Conservation (phyloP, 2,888 invertebrate species). For the Ischnus inquisitorius region DNA sequence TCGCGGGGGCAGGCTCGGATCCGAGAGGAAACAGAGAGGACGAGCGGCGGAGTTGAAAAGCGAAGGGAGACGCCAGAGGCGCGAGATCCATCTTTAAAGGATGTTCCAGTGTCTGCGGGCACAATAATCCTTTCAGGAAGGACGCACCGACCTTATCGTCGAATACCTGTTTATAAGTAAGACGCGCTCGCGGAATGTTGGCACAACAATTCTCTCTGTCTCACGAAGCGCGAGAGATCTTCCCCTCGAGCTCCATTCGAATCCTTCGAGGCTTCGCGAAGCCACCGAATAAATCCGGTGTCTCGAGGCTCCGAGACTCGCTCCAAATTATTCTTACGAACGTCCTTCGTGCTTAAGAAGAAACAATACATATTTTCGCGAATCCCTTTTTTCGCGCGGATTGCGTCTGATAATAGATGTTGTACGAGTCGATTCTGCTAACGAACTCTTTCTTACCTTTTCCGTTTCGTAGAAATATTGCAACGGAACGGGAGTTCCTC, state of each 20-base stretch:
- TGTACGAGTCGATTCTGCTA: no score
- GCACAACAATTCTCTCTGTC: conserved; percentile 20
- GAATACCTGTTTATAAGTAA: background rate
- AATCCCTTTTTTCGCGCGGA: no score
- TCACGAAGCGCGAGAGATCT: background rate
- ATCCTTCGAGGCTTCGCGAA: conserved; percentile 2
- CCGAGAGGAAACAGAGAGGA: conserved; percentile 56
- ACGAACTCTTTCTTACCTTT: no score
- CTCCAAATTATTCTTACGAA: background rate
- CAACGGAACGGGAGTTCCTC: no score
- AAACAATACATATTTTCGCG: no score
- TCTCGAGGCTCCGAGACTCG: background rate
- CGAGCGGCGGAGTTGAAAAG: conserved; percentile 51
- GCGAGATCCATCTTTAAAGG: conserved; percentile 66
- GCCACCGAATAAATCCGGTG: background rate
- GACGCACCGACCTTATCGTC: conserved; percentile 23
- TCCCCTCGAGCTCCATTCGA: background rate
- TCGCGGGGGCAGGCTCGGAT: conserved; percentile 72
- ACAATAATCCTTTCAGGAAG: conserved; percentile 74
- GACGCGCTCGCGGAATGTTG: conserved; percentile 32
- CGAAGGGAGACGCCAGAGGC: conserved; percentile 54
- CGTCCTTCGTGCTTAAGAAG: no score
- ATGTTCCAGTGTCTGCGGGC: conserved; percentile 80
- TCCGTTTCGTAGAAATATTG: no score
- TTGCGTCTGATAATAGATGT: no score